phyloP scores from a whole-genome alignment of 1,140 invertebrate species.

The Acromyrmex heyeri region DNA sequence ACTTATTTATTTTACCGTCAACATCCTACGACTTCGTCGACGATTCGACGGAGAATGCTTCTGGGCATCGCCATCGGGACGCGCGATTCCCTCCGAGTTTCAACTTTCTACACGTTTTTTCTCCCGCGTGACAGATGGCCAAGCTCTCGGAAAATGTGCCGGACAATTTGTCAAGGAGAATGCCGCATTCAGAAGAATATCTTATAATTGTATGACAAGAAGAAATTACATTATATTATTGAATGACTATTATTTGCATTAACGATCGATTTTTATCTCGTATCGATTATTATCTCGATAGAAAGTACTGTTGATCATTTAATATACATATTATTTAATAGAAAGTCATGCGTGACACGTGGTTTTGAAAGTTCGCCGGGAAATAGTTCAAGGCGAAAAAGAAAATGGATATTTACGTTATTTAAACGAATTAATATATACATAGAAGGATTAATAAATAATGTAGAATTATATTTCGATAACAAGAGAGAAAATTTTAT shows the following conservation, averaged over 20 bases:
- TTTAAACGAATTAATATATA: background rate
- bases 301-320: conserved; percentile 38
- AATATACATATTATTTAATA: conserved; percentile 29
- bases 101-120: conserved; percentile 33
- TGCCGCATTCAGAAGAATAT: background rate
- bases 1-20: conserved; percentile 74
- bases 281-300: background rate
- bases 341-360: background rate
- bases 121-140: background rate
- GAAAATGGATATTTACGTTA: conserved; percentile 1
- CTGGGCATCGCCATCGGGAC: background rate
- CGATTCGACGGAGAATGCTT: background rate
- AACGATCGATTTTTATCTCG: background rate
- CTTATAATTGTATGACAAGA: background rate
- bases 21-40: background rate
- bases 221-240: background rate
- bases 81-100: background rate
- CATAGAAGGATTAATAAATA: background rate
- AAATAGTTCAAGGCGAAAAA: background rate
- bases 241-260: conserved; percentile 1
- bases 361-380: background rate
- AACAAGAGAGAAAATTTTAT: background rate
- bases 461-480: background rate
- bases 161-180: background rate
- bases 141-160: background rate